phyloP scores from a whole-genome alignment of 2,888 invertebrate genomes.

The Frankliniella fusca region DNA sequence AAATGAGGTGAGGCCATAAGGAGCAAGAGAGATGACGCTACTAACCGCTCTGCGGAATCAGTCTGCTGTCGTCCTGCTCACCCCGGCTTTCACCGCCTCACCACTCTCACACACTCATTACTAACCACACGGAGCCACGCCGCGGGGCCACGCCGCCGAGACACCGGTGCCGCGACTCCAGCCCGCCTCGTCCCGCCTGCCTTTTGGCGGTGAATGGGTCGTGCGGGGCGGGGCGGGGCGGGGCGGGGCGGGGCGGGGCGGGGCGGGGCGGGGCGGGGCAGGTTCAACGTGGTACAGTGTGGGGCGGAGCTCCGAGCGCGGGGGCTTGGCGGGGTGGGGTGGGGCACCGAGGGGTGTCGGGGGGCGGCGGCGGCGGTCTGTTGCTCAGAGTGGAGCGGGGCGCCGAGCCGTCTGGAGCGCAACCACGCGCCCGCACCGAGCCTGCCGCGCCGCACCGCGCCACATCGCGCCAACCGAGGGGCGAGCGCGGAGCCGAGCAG shows the following conservation, averaged over 20 bases:
- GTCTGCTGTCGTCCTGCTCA: no score
- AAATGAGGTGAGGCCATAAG: no score
- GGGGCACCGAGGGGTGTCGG: neutral
- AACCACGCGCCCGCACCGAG: neutral
- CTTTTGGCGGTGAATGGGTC: neutral
- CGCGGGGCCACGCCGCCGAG: neutral
- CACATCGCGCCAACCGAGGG: neutral
- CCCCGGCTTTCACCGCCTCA: no score
- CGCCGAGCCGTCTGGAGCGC: neutral
- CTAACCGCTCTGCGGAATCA: no score
- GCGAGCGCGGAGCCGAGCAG: neutral
- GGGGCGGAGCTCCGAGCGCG: neutral
- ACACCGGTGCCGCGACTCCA: neutral
- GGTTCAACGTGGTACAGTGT: neutral
- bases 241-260: neutral
- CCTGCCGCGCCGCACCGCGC: neutral
- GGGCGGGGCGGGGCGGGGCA: neutral
- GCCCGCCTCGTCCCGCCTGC: neutral
- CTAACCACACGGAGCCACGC: no score
- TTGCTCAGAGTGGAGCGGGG: neutral
- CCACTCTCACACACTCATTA: no score
- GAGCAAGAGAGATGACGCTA: no score
- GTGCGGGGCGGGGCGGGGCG: no score
- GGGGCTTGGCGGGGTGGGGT: neutral
- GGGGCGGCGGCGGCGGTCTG: neutral